Base-by-base conservation (phyloP, 1,140 invertebrate species). In the Mya arenaria region DNA sequence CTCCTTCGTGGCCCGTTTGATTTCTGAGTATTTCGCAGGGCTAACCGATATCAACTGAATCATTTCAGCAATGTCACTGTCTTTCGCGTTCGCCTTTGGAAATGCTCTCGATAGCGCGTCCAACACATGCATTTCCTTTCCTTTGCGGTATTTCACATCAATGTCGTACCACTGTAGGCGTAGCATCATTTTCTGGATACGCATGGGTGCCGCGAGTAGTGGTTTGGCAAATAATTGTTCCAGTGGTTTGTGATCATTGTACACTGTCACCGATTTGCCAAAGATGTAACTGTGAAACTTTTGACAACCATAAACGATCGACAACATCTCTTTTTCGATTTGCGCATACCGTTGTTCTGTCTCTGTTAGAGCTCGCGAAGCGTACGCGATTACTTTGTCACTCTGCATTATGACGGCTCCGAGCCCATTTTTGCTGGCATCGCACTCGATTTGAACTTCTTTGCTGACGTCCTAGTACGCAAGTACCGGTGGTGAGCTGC, bases 301-400 rank as follows among this genome's bases (percentile, higher is more conserved):
- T 30, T 90, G 80, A 34, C 62, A 65, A n/a, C 88, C 89, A 84
- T 88, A 89, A 6, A 89, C 81, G 1, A 68, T 93, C 4, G 93
- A 91, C 1, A 93, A 84, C 19, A 92, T 88, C 83, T 94, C 93
- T 72, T 92, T 91, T 72, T 94, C 92, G 0, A 94, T 90, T 85
- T 93, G 92, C 25, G 65, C 65, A n/a, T 68, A 68, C 17, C 30
- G 32, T 41, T 68, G 15, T 68, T 68, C 65, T 19, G 65, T 28
- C 39, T 34, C 37, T 15, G 91, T 92, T n/a, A 94, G 79, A 19
- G 91, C 85, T 19, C 92, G 73, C 4, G 93, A 94, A 8, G 92
- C 91, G 80, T 90, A 94, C 0, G 91, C 90, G 1, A 94, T 84
- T 1, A 89, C 90, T 82, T 82, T 84, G 92, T 89, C 8, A 63